These are phyloP conservation scores for Neodontobutis hainanensis DNA, from an alignment of 2,113 vertebrate species.

Conservation along the genomic window DNA sequence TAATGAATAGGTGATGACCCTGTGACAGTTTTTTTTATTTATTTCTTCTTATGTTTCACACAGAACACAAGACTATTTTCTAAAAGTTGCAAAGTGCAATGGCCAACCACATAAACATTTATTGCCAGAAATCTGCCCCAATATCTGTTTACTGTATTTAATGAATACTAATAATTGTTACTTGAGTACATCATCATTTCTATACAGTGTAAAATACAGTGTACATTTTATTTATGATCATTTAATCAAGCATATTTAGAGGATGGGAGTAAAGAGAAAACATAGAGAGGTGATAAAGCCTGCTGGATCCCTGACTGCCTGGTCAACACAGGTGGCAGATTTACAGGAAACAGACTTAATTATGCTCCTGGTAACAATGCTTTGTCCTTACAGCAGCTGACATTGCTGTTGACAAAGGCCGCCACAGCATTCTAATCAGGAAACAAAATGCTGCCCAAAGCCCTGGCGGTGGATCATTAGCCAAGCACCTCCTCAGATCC, in stretches of 20 bases:
- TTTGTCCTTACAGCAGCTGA: constrained; percentile 88
- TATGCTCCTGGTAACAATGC: constrained; percentile 92
- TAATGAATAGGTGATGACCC: too few species aligned
- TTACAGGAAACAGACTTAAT: constrained; percentile 90
- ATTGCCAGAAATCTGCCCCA: too few species aligned
- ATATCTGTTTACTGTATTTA: too few species aligned
- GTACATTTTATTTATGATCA: too few species aligned
- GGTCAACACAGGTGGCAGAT: constrained; percentile 82
- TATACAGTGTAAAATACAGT: too few species aligned
- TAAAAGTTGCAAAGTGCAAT: too few species aligned
- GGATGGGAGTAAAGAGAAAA: constrained; percentile 50
- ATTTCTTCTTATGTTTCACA: too few species aligned
- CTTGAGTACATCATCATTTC: too few species aligned
- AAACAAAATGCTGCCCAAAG: constrained; percentile 90
- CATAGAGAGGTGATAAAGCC: constrained; percentile 36
- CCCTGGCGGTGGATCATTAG: constrained; percentile 90
- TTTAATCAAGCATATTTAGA: background rate
- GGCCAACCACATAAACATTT: too few species aligned
- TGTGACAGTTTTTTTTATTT: too few species aligned
- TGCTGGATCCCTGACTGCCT: constrained; percentile 68
- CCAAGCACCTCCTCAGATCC: constrained; percentile 80
- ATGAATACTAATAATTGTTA: too few species aligned
- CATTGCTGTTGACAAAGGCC: constrained; percentile 93
- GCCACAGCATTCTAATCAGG: constrained; percentile 94
- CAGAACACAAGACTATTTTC: too few species aligned